Conservation (phyloP, 2,113 vertebrate genomes). For the Cervus canadensis region DNA sequence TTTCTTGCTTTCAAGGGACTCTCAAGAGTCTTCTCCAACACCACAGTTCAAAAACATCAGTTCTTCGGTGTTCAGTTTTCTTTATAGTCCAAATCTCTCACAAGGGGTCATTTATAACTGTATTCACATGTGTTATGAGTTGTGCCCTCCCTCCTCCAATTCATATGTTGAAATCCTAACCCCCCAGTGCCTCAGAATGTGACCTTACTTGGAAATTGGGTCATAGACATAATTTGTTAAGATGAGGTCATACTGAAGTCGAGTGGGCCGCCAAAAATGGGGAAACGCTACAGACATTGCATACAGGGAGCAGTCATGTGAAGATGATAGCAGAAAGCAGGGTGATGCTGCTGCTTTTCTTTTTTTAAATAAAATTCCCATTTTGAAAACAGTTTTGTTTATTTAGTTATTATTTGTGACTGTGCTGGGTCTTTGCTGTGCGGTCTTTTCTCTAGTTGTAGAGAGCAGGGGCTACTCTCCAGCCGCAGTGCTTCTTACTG, state of each 20-base stretch:
- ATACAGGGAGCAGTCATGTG: not conserved
- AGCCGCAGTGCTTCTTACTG: not conserved
- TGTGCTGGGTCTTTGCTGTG: not conserved
- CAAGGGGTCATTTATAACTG: not conserved
- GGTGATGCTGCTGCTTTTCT: not conserved
- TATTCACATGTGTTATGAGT: not conserved
- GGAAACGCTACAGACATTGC: not conserved
- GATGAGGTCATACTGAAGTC: not conserved
- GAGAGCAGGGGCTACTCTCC: not conserved
- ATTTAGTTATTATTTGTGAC: not conserved
- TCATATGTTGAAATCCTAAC: not conserved
- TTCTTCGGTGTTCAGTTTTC: not conserved
- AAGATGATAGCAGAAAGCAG: not conserved
- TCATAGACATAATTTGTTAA: not conserved
- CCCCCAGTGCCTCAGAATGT: not conserved
- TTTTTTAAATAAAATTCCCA: not conserved
- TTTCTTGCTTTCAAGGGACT: not conserved
- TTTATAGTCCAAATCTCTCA: not conserved
- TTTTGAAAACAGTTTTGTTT: not conserved
- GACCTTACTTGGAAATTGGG: not conserved
- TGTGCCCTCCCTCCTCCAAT: not conserved
- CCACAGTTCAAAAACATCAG: not conserved
- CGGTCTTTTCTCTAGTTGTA: not conserved
- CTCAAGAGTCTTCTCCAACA: not conserved
- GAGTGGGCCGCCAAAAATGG: not conserved